These are phyloP conservation scores for Mycogona germanica DNA, from an alignment of 2,888 invertebrate species.

Conservation along the genomic window DNA sequence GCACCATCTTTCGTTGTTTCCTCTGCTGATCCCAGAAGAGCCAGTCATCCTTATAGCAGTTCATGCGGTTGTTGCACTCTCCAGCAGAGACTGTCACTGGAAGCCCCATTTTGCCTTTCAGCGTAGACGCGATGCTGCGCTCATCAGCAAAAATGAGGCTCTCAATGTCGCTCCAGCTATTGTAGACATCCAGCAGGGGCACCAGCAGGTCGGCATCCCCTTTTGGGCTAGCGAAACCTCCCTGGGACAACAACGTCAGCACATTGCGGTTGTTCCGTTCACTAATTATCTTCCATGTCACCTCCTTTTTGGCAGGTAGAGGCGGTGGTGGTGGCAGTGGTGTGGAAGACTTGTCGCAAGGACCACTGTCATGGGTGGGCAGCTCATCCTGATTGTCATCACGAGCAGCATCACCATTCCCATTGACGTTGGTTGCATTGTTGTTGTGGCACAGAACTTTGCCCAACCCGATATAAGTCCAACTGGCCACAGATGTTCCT, in stretches of 20 bases:
- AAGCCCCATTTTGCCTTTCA: conserved; percentile 23
- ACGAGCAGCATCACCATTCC: background rate
- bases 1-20: conserved; percentile 21
- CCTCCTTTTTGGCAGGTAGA: conserved; percentile 13
- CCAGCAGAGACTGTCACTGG: background rate
- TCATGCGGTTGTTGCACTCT: conserved; percentile 24
- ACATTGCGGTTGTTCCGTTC: conserved; percentile 6
- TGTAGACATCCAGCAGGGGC: conserved; percentile 5
- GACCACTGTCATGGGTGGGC: background rate
- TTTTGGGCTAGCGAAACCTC: background rate
- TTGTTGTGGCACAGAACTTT: background rate
- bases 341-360: background rate
- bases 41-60: conserved; percentile 26
- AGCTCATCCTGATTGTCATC: background rate
- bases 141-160: conserved; percentile 25
- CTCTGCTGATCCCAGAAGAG: conserved; percentile 27
- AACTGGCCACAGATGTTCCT: conserved; percentile 16
- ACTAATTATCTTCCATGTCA: conserved; percentile 19
- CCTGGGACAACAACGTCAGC: background rate
- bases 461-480: conserved; percentile 16
- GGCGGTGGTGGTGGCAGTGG: background rate
- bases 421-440: background rate
- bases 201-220: background rate
- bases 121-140: background rate
- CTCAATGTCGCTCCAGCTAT: conserved; percentile 26